Base-by-base conservation (phyloP, 2,113 vertebrate genomes). In the Alaudala cheleensis region DNA sequence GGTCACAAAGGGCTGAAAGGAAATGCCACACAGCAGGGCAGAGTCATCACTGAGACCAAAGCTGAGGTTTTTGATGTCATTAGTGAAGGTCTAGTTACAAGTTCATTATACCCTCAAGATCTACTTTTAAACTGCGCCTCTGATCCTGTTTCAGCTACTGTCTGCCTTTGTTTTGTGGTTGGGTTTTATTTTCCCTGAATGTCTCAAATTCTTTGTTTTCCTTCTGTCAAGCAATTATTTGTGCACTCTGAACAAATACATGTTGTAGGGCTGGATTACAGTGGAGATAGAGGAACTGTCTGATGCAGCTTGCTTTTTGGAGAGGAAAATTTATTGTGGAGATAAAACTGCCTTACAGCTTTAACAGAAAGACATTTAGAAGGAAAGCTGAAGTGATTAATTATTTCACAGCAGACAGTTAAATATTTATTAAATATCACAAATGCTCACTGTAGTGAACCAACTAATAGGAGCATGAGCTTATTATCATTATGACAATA, bases 401-500 rank as follows among this genome's bases (percentile, higher is more conserved):
- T 91, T 95, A 95, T 95, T 96, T 70, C 78, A 85, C 34, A 77
- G 45, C 26, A 72, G 87, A 77, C 64, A 90, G 70, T 94, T 85
- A 92, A 96, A 91, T 91, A 97, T 92, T 95, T 92, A 95, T 95
- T 91, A 90, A 91, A 94, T 86, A 86, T 25, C 45, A 72, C 9
- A 37, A 57, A 40, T 56, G 34, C 24, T 70, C 31, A 28, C 33
- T 58, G 58, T 44, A 80, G 50, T 87, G 66, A 92, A 85, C 40
- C 49, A 88, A 37, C 23, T 72, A 80, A 85, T 51, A 26, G 58
- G 39, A 23, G 57, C 62, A 80, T 31, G 44, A 53, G 58, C 51
- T 85, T 62, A 72, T 87, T 58, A 62, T 58, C 31, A 73, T 92
- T 72, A 58, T 31, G 23, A 8, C 25, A 54, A 57, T 72, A 95